phyloP scores from a whole-genome alignment of 1,140 invertebrate genomes.

The Polypedilum pembai region DNA sequence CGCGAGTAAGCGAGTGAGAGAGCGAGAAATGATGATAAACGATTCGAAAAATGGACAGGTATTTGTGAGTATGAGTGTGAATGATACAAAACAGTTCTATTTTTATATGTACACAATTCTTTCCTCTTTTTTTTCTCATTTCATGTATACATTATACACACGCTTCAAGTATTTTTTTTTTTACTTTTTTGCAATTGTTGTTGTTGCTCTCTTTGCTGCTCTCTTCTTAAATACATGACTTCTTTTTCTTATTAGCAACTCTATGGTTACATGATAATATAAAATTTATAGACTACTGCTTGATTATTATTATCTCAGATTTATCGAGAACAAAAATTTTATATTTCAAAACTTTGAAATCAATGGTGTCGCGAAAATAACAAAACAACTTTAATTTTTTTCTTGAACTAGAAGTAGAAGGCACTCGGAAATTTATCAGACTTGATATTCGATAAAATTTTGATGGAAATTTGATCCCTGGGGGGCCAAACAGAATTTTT shows the following conservation, averaged over 20 bases:
- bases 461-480: too few relatives aligned
- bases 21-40: neutral
- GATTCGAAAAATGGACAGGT: slow-evolving; percentile 8
- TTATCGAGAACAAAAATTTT: too few relatives aligned
- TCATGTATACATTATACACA: neutral
- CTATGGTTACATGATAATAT: neutral
- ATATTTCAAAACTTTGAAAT: too few relatives aligned
- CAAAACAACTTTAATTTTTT: too few relatives aligned
- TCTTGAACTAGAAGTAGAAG: too few relatives aligned
- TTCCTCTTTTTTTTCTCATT: neutral
- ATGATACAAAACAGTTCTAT: slow-evolving; percentile 13
- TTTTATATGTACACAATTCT: neutral
- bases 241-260: neutral
- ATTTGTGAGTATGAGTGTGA: slow-evolving; percentile 6
- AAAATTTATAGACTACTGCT: neutral
- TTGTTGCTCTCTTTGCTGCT: neutral
- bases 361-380: too few relatives aligned
- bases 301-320: too few relatives aligned
- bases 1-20: neutral
- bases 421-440: too few relatives aligned
- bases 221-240: neutral
- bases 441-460: too few relatives aligned
- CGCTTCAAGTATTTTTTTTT: neutral
- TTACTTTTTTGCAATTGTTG: too few relatives aligned
- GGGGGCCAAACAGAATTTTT: too few relatives aligned